These are phyloP conservation scores for Smutsia gigantea DNA, from an alignment of 2,797 vertebrate species.

Conservation along the genomic window DNA sequence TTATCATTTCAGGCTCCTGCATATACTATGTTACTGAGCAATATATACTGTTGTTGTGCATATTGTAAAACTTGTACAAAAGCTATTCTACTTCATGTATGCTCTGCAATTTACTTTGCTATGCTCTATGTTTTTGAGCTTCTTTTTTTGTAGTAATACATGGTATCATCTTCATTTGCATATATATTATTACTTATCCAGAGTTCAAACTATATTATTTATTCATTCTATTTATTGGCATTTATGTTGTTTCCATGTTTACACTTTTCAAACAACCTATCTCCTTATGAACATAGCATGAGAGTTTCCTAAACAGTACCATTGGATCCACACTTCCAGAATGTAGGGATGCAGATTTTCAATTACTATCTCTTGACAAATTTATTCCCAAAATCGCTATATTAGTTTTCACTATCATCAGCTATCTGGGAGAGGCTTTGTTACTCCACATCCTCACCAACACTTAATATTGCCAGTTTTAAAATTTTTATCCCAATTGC, in stretches of 20 bases:
- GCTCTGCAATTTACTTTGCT: neutral
- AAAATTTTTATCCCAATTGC: neutral
- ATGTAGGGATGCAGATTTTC: neutral
- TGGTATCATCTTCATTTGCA: too few relatives aligned
- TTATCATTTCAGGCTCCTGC: neutral
- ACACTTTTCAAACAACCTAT: neutral
- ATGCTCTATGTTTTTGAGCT: neutral
- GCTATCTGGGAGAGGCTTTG: neutral
- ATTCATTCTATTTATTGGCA: neutral
- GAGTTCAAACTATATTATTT: neutral
- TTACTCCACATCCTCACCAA: neutral
- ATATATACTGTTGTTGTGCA: neutral
- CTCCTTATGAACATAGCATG: neutral
- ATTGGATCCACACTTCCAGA: neutral
- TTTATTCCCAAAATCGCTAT: neutral
- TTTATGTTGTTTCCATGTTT: neutral
- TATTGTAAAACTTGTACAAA: neutral
- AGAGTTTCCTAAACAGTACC: neutral
- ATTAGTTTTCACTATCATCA: neutral
- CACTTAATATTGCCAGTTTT: neutral
- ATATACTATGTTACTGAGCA: neutral
- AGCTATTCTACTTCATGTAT: fast-evolving
- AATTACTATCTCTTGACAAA: neutral
- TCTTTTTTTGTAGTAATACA: neutral
- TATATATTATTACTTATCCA: neutral